Evolutionary conservation across 2,113 vertebrate species (phyloP), one percentile per base, ranked within the genome.

Genomic region (Neomonachus schauinslandi): DNA sequence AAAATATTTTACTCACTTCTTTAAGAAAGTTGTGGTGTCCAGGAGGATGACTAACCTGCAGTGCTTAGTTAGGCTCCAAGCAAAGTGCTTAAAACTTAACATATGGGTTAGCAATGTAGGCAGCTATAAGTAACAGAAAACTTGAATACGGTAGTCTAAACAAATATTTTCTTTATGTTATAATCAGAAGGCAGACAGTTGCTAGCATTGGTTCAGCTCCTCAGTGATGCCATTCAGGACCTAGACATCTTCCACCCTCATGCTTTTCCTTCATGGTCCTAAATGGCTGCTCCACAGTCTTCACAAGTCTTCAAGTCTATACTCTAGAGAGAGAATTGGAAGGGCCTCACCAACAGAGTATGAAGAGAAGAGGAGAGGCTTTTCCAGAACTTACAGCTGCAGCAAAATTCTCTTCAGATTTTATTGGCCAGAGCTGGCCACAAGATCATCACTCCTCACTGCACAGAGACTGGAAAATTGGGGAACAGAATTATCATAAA

Each of bases 1-100:
- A 85, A 77, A 69, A 53, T 63, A 80, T 74, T 96, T 83, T 76
- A 33, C 46, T 57, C 15, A 67, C 87, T 94, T 95, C n/a, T 93
- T 21, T 93, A 71, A 89, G 49, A 79, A 93, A 95, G 36, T n/a
- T 67, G 18, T 57, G 22, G 22, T 80, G 42, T 86, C 36, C 33
- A 31, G 7, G 24, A n/a, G 51, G 53, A 83, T 91, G 28, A 51
- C 33, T 69, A 69, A 69, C 31, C 51, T 72, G 24, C 21, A 61
- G 16, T 94, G 31, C 53, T 83, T 74, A n/a, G 1, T 83, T 79
- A 18, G 4, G 46, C 39, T 93, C 2, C 21, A 92, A 81, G 36
- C 28, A 67, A 55, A 91, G 24, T 9, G 7, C 33, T 65, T 67
- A 59, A 42, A 96, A 67, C 46, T 69, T 89, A 59, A 4, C 28